phyloP scores from a whole-genome alignment of 2,888 invertebrate species.

The Catonia carolina region DNA sequence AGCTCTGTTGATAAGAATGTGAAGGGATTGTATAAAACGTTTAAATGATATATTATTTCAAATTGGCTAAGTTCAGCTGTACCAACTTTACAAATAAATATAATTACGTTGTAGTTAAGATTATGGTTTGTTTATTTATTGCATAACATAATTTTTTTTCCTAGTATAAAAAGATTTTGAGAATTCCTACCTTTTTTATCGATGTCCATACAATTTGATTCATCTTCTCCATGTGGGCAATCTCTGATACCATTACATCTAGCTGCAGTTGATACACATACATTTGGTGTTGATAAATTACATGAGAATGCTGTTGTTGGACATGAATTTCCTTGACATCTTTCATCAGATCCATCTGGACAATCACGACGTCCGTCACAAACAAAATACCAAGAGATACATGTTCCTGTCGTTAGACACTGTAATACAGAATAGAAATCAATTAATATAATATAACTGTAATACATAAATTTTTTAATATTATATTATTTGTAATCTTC shows the following conservation, averaged over 20 bases:
- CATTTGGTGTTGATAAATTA: conserved; percentile 53
- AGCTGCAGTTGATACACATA: conserved; percentile 66
- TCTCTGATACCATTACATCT: conserved; percentile 68
- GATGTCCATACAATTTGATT: conserved; percentile 40
- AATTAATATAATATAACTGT: no score
- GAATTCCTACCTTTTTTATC: conserved; percentile 46
- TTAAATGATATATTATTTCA: no score
- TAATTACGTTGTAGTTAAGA: no score
- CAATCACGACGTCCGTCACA: conserved; percentile 83
- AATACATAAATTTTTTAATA: neutral
- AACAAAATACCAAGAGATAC: conserved; percentile 90
- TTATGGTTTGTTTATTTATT: no score
- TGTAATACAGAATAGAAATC: conserved; percentile 42
- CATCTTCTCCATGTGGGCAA: conserved; percentile 42
- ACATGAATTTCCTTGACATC: conserved; percentile 54
- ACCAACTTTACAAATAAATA: no score
- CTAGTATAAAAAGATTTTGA: no score
- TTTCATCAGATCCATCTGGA: conserved; percentile 80
- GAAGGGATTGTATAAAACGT: no score
- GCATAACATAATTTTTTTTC: no score
- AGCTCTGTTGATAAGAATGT: no score
- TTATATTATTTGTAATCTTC: no score
- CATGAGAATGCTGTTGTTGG: conserved; percentile 41
- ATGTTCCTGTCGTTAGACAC: conserved; percentile 77
- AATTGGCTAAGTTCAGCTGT: no score